These are phyloP conservation scores for Caenorhabditis auriculariae DNA, from an alignment of 2,888 invertebrate genomes.

Conservation along the genomic window DNA sequence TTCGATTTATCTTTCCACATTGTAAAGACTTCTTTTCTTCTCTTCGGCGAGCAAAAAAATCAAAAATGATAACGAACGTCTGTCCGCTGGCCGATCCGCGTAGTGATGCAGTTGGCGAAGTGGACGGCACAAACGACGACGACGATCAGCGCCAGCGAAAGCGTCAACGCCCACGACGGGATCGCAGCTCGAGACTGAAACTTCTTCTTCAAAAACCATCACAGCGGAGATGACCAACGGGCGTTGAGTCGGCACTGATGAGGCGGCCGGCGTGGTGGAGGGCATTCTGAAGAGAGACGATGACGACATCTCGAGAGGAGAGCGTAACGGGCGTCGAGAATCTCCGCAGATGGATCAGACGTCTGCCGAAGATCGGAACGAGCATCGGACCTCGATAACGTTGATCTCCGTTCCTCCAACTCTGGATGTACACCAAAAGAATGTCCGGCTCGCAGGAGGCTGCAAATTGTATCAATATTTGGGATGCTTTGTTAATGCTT, in stretches of 20 bases:
- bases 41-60: no score
- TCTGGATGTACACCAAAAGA: slow-evolving; percentile 39
- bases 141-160: slow-evolving; percentile 25
- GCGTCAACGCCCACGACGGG: slow-evolving; percentile 37
- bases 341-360: slow-evolving; percentile 12
- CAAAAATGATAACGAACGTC: slow-evolving; percentile 1
- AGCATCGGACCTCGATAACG: slow-evolving; percentile 23
- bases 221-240: slow-evolving; percentile 4
- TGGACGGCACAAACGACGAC: slow-evolving; percentile 37
- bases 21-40: no score
- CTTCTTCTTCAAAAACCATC: not conserved
- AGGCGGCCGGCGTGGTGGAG: slow-evolving; percentile 25
- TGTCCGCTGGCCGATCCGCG: slow-evolving; percentile 21
- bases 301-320: slow-evolving; percentile 7
- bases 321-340: slow-evolving; percentile 24
- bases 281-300: slow-evolving; percentile 20
- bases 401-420: slow-evolving; percentile 26
- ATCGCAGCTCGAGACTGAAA: slow-evolving; percentile 27
- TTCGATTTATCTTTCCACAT: no score
- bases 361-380: slow-evolving; percentile 28
- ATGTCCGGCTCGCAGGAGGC: slow-evolving; percentile 38
- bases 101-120: slow-evolving; percentile 42
- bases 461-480: no score
- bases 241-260: slow-evolving; percentile 19
- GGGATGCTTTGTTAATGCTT: no score